Evolutionary conservation across 2,113 vertebrate genomes (phyloP).

Genomic region (Neogale vison): DNA sequence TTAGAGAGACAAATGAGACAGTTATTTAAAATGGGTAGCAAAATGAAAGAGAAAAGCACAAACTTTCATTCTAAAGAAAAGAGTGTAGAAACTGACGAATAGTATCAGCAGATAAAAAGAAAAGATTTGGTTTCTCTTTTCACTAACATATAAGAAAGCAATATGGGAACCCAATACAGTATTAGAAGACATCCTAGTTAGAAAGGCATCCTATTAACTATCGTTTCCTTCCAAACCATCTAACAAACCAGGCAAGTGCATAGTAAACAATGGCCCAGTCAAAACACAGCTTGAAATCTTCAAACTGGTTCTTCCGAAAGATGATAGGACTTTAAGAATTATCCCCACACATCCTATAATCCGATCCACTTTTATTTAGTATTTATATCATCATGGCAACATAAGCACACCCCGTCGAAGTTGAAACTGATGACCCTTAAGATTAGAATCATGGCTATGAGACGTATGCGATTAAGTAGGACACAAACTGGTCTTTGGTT

Average conservation of each 20-base stretch:
- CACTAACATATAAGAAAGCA: neutral
- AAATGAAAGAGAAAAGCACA: neutral
- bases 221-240: neutral
- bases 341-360: neutral
- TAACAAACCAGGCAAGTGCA: neutral
- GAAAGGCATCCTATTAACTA: neutral
- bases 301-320: neutral
- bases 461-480: neutral
- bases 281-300: neutral
- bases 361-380: neutral
- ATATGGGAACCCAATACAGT: neutral
- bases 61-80: conserved; percentile 5
- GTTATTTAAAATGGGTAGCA: neutral
- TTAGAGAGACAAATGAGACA: neutral
- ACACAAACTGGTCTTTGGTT: neutral
- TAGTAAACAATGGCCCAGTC: neutral
- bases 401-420: neutral
- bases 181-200: neutral
- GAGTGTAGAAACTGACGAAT: neutral
- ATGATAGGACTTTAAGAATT: neutral
- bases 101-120: neutral
- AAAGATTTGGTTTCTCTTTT: neutral
- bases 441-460: neutral
- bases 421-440: neutral
- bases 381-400: neutral